Percentiles rank a stretch among this genome's conserved stretches.
These are phyloP conservation scores for Piprites chloris DNA, from an alignment of 2,113 vertebrate species.

Conservation along the genomic window DNA sequence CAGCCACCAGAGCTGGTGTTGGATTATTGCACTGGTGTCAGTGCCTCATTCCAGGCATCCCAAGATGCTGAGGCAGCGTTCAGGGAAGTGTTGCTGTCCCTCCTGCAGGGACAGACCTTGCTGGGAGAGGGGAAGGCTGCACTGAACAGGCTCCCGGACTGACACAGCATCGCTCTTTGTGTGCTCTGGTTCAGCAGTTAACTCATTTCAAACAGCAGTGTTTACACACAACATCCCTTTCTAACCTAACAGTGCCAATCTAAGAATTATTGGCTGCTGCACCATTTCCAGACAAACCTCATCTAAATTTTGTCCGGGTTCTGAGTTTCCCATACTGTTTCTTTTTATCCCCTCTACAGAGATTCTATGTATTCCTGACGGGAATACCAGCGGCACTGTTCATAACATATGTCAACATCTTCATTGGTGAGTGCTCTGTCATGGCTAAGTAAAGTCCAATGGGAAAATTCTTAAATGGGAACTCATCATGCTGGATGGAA, in stretches of 20 bases:
- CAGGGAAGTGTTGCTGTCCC: not conserved
- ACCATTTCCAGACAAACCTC: not conserved
- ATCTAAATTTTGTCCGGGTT: not conserved
- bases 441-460: not conserved
- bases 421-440: conserved; percentile 82
- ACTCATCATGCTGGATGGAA: not conserved
- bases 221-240: not conserved
- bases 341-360: conserved; percentile 65
- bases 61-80: not conserved
- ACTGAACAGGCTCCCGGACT: not conserved
- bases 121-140: not conserved
- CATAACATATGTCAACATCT: conserved; percentile 84
- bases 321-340: not conserved
- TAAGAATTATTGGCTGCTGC: not conserved
- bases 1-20: not conserved
- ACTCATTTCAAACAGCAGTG: not conserved
- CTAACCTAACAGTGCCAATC: not conserved
- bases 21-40: not conserved
- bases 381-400: conserved; percentile 80
- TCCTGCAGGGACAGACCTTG: not conserved
- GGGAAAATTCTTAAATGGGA: not conserved
- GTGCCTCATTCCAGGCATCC: not conserved
- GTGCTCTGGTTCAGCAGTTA: not conserved
- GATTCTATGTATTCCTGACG: conserved; percentile 82
- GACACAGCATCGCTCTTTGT: not conserved